phyloP scores from a whole-genome alignment of 2,888 invertebrate genomes.

The Brachylomia viminalis region DNA sequence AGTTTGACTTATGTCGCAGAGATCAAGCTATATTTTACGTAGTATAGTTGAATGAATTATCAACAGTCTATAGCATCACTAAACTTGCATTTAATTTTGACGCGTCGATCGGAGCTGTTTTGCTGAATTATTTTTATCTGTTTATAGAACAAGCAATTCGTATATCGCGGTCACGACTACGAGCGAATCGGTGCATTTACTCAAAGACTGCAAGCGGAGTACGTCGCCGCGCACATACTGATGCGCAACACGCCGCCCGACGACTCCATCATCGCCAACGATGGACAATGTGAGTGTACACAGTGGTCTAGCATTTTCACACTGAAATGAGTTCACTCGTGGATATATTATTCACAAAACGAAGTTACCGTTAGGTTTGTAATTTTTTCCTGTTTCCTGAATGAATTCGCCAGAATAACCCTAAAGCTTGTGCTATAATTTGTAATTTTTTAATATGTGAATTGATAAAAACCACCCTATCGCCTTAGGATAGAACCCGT shows the following conservation, averaged over 20 bases:
- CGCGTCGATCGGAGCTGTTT: neutral
- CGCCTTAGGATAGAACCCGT: too few species aligned
- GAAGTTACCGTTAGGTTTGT: neutral
- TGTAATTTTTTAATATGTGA: too few species aligned
- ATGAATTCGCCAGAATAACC: neutral
- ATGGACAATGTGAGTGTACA: conserved; percentile 94
- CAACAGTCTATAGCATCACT: too few species aligned
- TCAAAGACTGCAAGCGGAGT: conserved; percentile 97
- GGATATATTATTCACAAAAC: too few species aligned
- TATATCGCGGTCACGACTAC: conserved; percentile 98
- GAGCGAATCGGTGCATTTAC: conserved; percentile 98
- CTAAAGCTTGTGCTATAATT: too few species aligned
- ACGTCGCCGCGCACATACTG: conserved; percentile 97
- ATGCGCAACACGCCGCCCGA: conserved; percentile 98
- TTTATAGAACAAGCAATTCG: conserved; percentile 96
- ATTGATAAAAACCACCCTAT: too few species aligned
- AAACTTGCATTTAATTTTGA: too few species aligned
- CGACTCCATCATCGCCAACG: conserved; percentile 95
- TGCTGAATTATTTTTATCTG: neutral
- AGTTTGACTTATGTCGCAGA: too few species aligned
- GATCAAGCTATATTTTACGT: too few species aligned
- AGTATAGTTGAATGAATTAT: too few species aligned
- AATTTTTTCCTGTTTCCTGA: neutral
- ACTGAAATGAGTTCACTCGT: neutral
- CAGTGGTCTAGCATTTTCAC: neutral